A percentile compares a stretch with the other conserved stretches of the same genome.
phyloP scores from a whole-genome alignment of 2,888 invertebrate genomes.

The Aphidoletes aphidimyza region DNA sequence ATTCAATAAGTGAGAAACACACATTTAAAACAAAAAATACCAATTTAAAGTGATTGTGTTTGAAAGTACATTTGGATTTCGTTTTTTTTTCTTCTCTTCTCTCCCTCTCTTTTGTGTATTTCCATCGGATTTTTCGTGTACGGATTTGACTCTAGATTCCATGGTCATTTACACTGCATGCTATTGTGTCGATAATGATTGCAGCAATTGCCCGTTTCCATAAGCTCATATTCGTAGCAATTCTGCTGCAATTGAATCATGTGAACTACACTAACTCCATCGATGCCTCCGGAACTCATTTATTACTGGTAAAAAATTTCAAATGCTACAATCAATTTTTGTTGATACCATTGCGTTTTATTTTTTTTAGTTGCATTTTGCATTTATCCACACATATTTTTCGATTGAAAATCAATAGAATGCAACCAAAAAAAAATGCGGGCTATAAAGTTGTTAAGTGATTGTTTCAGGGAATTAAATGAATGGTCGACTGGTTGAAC shows the following conservation, averaged over 20 bases:
- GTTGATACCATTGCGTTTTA: neutral
- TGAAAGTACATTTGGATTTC: neutral
- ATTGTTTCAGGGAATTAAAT: neutral
- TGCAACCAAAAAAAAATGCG: neutral
- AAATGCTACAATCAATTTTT: no score
- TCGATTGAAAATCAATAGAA: constrained; percentile 28
- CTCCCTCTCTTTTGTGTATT: neutral
- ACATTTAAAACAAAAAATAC: neutral
- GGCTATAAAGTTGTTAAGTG: neutral
- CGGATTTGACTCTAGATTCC: neutral
- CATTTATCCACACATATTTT: neutral
- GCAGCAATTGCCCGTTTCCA: constrained; percentile 46
- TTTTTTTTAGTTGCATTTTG: neutral
- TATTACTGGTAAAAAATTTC: neutral
- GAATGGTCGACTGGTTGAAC: neutral
- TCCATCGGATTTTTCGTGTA: no score
- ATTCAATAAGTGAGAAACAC: neutral
- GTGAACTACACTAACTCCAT: neutral
- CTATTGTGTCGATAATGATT: constrained; percentile 53
- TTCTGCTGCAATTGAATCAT: constrained; percentile 42
- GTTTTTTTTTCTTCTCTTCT: neutral
- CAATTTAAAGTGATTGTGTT: constrained; percentile 14
- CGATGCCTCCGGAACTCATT: constrained; percentile 3
- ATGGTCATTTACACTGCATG: constrained; percentile 32
- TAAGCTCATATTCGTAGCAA: constrained; percentile 39